Conservation (phyloP, 37 sponge, comb jelly and placozoan genomes). For the Cladorhizidae sp. region DNA sequence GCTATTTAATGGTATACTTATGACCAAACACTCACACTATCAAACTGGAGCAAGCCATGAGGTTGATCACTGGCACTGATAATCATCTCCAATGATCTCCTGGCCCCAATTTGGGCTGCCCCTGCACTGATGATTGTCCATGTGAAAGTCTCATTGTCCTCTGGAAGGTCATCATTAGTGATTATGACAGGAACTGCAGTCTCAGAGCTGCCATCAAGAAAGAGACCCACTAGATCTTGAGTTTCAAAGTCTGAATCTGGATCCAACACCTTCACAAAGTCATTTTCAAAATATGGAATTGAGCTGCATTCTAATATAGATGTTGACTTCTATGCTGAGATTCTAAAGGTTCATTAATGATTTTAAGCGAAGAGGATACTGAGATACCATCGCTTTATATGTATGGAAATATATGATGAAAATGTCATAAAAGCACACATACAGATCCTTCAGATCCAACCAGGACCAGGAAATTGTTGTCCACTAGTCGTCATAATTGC, state of each 20-base stretch:
- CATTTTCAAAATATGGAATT: neutral
- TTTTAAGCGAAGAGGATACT: neutral
- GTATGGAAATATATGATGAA: no score
- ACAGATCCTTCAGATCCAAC: no score
- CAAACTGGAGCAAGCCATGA: constrained; percentile 68
- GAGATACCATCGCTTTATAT: no score
- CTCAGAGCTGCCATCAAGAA: constrained; percentile 46
- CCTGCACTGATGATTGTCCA: constrained; percentile 50
- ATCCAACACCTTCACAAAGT: neutral
- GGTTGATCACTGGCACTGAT: constrained; percentile 77
- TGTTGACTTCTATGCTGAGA: no score
- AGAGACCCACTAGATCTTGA: constrained; percentile 11
- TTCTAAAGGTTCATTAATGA: neutral
- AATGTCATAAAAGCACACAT: no score
- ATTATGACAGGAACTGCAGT: constrained; percentile 36
- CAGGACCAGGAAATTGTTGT: no score
- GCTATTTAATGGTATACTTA: no score
- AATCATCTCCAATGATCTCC: constrained; percentile 23
- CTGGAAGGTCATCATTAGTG: constrained; percentile 61
- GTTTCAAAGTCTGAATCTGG: constrained; percentile 11
- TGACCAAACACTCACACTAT: constrained; percentile 27
- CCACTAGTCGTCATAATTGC: no score
- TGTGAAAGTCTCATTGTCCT: constrained; percentile 76
- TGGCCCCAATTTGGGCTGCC: constrained; percentile 55
- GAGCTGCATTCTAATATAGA: neutral